Conservation (phyloP, 2,888 invertebrate genomes). For the Trachelus stipa region DNA sequence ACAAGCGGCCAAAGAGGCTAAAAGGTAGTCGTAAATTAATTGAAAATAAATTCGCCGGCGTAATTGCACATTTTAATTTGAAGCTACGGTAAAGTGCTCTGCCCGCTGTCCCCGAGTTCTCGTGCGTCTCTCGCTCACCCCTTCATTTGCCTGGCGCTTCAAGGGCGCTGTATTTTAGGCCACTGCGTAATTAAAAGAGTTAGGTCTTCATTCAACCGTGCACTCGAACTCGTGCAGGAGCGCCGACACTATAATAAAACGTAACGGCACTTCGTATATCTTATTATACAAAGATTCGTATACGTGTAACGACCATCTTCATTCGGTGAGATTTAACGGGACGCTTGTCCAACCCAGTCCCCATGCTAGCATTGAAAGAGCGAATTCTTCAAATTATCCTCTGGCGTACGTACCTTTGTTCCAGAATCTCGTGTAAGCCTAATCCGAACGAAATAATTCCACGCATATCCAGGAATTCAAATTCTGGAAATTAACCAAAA, state of each 20-base stretch:
- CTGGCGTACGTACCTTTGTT: background rate
- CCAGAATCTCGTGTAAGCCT: background rate
- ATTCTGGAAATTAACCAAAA: background rate
- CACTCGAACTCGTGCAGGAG: slow-evolving; percentile 11
- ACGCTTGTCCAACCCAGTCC: background rate
- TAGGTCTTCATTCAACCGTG: slow-evolving; percentile 46
- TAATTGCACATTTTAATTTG: slow-evolving; percentile 58
- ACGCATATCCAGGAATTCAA: background rate
- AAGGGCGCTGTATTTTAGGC: slow-evolving; percentile 41
- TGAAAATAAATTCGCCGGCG: slow-evolving; percentile 52
- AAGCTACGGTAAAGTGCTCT: slow-evolving; percentile 28
- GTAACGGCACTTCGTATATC: slow-evolving; percentile 7
- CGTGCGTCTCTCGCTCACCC: slow-evolving; percentile 14
- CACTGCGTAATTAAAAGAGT: slow-evolving; percentile 57
- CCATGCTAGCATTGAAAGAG: background rate
- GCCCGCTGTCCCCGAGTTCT: slow-evolving; percentile 2
- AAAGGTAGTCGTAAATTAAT: slow-evolving; percentile 55
- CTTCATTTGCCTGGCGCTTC: slow-evolving; percentile 33
- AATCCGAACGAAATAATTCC: background rate
- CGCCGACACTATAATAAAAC: slow-evolving; percentile 27
- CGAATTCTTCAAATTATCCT: background rate
- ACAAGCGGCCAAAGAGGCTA: slow-evolving; percentile 13
- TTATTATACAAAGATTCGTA: background rate
- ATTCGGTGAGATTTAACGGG: background rate
- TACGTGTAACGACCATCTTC: background rate